These are phyloP conservation scores for Tenualosa thibaudeaui DNA, from an alignment of 2,797 vertebrate species.

Conservation along the genomic window DNA sequence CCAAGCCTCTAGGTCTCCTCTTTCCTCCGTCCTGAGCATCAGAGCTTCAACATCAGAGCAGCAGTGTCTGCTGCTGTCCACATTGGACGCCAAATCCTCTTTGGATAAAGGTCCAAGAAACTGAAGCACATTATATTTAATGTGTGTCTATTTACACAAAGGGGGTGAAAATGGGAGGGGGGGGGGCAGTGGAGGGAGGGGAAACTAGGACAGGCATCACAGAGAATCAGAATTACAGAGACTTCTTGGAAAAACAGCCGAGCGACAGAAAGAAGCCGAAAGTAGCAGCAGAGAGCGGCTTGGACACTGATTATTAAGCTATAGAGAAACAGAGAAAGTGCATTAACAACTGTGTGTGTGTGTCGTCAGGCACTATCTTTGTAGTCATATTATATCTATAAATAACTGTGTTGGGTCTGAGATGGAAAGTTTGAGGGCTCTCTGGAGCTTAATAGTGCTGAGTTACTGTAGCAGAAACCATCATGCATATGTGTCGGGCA, in stretches of 20 bases:
- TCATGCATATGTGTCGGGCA: not conserved
- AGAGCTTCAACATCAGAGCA: not conserved
- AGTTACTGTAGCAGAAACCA: not conserved
- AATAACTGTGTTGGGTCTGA: not conserved
- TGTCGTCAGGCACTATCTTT: not conserved
- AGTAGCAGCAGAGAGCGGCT: slow-evolving; percentile 2
- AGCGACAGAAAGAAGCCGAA: not conserved
- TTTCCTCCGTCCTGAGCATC: not conserved
- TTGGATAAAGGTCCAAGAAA: slow-evolving; percentile 69
- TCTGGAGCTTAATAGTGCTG: not conserved
- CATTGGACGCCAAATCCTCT: slow-evolving; percentile 65
- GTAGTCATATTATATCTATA: not conserved
- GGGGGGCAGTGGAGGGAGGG: slow-evolving; percentile 19
- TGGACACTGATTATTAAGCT: slow-evolving; percentile 43
- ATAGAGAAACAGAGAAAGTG: slow-evolving; percentile 30
- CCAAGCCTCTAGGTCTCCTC: not conserved
- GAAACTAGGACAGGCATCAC: slow-evolving; percentile 71
- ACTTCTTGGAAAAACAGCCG: slow-evolving; percentile 58
- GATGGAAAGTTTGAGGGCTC: slow-evolving; percentile 14
- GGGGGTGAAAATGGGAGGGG: not conserved
- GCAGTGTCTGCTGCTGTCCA: slow-evolving; percentile 57
- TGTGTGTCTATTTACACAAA: slow-evolving; percentile 70
- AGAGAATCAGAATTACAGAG: slow-evolving; percentile 62
- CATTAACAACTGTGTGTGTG: slow-evolving; percentile 12
- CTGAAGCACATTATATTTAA: slow-evolving; percentile 75